A percentile compares a stretch with the other conserved stretches of the same genome.
Conservation (phyloP, 2,113 vertebrate species). For the Tachysurus fulvidraco region DNA sequence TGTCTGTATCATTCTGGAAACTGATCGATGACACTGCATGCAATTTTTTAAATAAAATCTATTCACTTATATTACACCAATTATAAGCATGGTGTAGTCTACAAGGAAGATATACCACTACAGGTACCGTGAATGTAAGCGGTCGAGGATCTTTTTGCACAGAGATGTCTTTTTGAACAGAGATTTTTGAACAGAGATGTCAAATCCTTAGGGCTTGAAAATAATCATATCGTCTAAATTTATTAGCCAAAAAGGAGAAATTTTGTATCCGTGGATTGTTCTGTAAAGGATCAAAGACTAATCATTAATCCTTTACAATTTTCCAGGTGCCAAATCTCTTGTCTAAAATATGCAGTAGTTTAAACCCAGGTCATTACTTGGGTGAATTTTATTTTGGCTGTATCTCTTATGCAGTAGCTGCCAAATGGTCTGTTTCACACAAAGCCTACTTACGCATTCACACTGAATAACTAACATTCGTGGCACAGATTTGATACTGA, state of each 20-base stretch:
- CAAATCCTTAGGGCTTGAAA: background rate
- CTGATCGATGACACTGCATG: background rate
- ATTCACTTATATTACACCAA: background rate
- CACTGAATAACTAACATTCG: slow-evolving; percentile 17
- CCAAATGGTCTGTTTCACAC: slow-evolving; percentile 12
- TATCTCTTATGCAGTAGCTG: background rate
- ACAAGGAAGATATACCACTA: background rate
- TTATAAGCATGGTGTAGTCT: background rate
- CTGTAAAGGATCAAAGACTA: slow-evolving; percentile 25
- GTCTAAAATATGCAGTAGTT: background rate
- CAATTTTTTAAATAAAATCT: background rate
- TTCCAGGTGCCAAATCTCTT: slow-evolving; percentile 14
- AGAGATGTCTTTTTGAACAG: slow-evolving; percentile 6
- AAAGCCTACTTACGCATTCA: background rate
- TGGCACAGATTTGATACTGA: background rate
- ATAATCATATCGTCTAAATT: background rate
- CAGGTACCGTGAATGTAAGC: background rate
- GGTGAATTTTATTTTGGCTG: background rate
- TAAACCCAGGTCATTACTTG: background rate
- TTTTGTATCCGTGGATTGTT: slow-evolving; percentile 18
- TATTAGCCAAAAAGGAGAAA: slow-evolving; percentile 7
- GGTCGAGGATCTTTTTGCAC: background rate
- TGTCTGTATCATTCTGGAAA: background rate
- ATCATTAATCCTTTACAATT: slow-evolving; percentile 22
- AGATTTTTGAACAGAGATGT: slow-evolving; percentile 1